These are phyloP conservation scores for Drosophila truncata DNA, from an alignment of 1,140 invertebrate species.

Conservation along the genomic window DNA sequence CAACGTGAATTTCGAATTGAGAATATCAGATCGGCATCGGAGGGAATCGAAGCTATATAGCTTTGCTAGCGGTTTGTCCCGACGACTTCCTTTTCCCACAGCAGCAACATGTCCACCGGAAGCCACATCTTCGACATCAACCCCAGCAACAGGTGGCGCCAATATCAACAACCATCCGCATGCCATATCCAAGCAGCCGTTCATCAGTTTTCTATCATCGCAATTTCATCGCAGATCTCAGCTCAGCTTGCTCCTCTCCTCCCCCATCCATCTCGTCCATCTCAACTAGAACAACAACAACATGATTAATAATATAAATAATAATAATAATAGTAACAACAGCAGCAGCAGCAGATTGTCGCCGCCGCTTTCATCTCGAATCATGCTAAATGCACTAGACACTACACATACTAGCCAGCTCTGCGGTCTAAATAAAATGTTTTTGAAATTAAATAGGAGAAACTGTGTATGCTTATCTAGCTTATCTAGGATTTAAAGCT, in stretches of 20 bases:
- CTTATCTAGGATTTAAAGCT: neutral
- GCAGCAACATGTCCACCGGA: constrained; percentile 22
- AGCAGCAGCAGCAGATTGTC: constrained; percentile 58
- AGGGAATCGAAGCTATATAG: constrained; percentile 10
- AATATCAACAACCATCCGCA: constrained; percentile 33
- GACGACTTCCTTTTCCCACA: constrained; percentile 33
- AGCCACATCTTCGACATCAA: constrained; percentile 8
- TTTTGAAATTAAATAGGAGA: neutral
- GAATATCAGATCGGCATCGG: constrained; percentile 7
- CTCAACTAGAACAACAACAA: constrained; percentile 60
- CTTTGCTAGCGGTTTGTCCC: constrained; percentile 6
- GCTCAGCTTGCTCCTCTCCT: constrained; percentile 27
- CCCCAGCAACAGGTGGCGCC: constrained; percentile 35
- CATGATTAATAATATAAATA: constrained; percentile 37
- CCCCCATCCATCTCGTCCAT: constrained; percentile 38
- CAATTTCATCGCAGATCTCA: constrained; percentile 41
- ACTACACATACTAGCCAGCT: constrained; percentile 4
- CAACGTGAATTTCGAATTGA: constrained; percentile 51
- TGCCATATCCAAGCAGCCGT: constrained; percentile 31
- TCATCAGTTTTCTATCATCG: constrained; percentile 31
- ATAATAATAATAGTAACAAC: constrained; percentile 35
- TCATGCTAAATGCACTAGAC: constrained; percentile 51
- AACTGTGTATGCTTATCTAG: too few species aligned
- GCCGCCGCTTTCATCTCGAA: constrained; percentile 46
- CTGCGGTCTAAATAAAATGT: constrained; percentile 19